Conservation (phyloP, 1,140 invertebrate genomes). For the Heliconius melpomene region DNA sequence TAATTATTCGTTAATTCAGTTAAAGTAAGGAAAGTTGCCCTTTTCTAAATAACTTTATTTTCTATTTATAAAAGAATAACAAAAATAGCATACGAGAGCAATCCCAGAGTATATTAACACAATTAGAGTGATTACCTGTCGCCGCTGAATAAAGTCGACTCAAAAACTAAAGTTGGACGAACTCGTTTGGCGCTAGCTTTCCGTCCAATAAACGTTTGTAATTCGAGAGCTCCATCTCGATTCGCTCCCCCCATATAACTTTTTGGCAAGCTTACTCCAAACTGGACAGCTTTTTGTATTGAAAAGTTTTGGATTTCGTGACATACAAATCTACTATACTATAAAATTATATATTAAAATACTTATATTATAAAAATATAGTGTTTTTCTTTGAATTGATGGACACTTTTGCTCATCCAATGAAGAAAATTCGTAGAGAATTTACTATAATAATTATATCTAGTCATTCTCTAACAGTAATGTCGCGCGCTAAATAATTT, state of each 20-base stretch:
- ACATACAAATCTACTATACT: neutral
- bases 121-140: constrained; percentile 22
- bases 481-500: no score
- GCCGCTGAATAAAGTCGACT: constrained; percentile 5
- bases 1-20: no score
- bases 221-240: constrained; percentile 18
- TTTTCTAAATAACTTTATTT: no score
- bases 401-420: no score
- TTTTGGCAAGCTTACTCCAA: constrained; percentile 15
- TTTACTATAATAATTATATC: no score
- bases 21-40: no score
- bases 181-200: constrained; percentile 14
- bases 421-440: no score
- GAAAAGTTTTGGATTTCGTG: neutral
- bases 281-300: neutral
- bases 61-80: neutral
- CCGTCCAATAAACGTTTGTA: constrained; percentile 25
- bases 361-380: neutral
- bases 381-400: no score
- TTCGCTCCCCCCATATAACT: constrained; percentile 14
- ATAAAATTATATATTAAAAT: neutral
- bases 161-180: constrained; percentile 16
- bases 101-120: neutral
- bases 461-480: no score
- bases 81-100: neutral